These are phyloP conservation scores for Pantherophis alleghaniensis DNA, from an alignment of 2,797 vertebrate genomes.

Conservation along the genomic window DNA sequence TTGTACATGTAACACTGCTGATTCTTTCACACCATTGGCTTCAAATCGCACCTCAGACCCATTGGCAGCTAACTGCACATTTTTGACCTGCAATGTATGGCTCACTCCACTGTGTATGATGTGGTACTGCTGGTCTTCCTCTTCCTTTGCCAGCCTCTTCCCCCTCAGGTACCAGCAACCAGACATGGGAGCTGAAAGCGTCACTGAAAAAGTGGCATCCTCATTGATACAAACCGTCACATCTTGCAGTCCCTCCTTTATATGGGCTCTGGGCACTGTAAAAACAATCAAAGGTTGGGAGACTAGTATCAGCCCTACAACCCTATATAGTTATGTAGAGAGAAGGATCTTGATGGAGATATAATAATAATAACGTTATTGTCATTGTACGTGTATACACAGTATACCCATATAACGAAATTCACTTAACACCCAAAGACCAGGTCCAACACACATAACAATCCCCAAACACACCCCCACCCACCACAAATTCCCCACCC, in stretches of 20 bases:
- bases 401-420: too few relatives aligned
- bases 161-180: constrained; percentile 89
- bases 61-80: constrained; percentile 76
- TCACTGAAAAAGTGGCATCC: constrained; percentile 84
- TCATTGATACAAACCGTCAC: constrained; percentile 79
- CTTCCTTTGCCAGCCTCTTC: constrained; percentile 79
- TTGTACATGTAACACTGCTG: constrained; percentile 86
- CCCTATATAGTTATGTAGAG: background rate
- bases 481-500: too few relatives aligned
- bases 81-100: constrained; percentile 82
- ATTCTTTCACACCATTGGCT: constrained; percentile 83
- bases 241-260: constrained; percentile 87
- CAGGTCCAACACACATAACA: too few relatives aligned
- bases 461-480: too few relatives aligned
- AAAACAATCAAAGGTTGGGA: background rate
- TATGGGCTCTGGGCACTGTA: constrained; percentile 86
- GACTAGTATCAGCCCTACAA: background rate
- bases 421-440: too few relatives aligned
- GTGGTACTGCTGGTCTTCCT: constrained; percentile 71
- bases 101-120: constrained; percentile 75
- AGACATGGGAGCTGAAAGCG: constrained; percentile 84
- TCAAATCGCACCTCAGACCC: constrained; percentile 87
- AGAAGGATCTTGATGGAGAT: background rate
- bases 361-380: too few relatives aligned
- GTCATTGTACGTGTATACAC: too few relatives aligned